Evolutionary conservation across 2,113 vertebrate genomes (phyloP), one percentile per base, ranked within the genome.

Genomic region (Nothobranchius kuhntae): DNA sequence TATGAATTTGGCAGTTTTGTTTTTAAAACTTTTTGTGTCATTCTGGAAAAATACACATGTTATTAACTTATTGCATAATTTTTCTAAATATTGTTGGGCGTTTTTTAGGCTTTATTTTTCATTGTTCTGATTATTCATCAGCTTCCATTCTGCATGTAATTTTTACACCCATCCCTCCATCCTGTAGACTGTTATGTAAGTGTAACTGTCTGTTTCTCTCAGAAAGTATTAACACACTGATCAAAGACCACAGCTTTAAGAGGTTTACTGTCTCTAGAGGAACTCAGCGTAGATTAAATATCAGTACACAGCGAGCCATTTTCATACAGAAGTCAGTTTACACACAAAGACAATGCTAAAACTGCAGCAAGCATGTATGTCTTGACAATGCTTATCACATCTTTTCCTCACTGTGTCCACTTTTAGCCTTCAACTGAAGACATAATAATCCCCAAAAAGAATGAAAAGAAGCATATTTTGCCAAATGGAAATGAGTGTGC

Each of bases 241-340:
- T 65, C 68, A 58, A 42, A 58, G 26, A 40, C 48, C 42, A 50
- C 47, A 55, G 13, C 54, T 62, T 62, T 13, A 66, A 1, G 2
- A 44, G 36, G 48, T 68, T 68, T 47, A 40, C 11, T 1, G 52
- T 21, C 65, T 63, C 61, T 15, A n/a, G 12, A 44, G 40, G 12
- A 76, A 50, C 30, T 26, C 2, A n/a, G 38, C 47, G 15, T 26
- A 71, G 59, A 78, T 68, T 14, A 62, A 58, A 58, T 24, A 65
- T 50, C 38, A 53, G 53, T 44, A 26, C 9, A 40, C 38, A 40
- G 38, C 1, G 9, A 40, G 4, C 38, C 38, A 40, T 4, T 30
- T 30, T 30, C 38, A 40, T 40, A 8, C 38, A 40, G 9, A 9
- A 40, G 7, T 40, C 9, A 9, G 4, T 40, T 9, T 21, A 56